These are phyloP conservation scores for Mactromeris polynyma DNA, from an alignment of 2,888 invertebrate species.

Conservation along the genomic window DNA sequence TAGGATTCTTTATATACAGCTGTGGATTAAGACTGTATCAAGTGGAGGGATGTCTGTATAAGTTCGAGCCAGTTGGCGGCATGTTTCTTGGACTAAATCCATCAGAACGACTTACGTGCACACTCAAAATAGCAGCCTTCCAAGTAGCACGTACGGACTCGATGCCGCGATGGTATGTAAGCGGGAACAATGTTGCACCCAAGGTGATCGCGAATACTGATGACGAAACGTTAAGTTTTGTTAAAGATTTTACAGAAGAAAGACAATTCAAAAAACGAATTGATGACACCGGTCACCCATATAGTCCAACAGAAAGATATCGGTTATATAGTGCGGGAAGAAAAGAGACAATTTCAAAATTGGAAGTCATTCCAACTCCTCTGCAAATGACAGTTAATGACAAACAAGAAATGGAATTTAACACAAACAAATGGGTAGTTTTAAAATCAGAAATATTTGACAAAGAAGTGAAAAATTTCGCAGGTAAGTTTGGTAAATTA, in stretches of 20 bases:
- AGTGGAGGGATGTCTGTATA: constrained; percentile 74
- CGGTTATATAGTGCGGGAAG: constrained; percentile 3
- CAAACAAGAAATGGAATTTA: constrained; percentile 41
- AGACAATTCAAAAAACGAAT: constrained; percentile 72
- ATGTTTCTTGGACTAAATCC: constrained; percentile 59
- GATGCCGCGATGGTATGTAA: constrained; percentile 79
- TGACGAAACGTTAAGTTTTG: constrained; percentile 71
- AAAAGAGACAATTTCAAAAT: neutral
- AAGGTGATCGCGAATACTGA: constrained; percentile 71
- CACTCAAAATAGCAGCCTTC: constrained; percentile 59
- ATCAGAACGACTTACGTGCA: constrained; percentile 55
- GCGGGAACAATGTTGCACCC: constrained; percentile 61
- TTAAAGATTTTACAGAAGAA: constrained; percentile 65
- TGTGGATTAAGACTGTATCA: constrained; percentile 65
- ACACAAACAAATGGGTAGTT: constrained; percentile 71
- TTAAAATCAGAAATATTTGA: constrained; percentile 59
- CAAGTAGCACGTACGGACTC: constrained; percentile 73
- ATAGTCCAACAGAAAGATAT: constrained; percentile 60
- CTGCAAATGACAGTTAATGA: constrained; percentile 38
- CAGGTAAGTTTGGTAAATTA: constrained; percentile 67
- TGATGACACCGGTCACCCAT: constrained; percentile 48
- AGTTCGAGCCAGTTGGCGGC: constrained; percentile 52
- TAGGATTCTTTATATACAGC: constrained; percentile 54
- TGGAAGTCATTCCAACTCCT: constrained; percentile 62
- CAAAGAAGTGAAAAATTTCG: constrained; percentile 67